Evolutionary conservation across 2,113 vertebrate genomes (phyloP), one percentile per base, ranked within the genome.

Genomic region (Syngnathus scovelli): DNA sequence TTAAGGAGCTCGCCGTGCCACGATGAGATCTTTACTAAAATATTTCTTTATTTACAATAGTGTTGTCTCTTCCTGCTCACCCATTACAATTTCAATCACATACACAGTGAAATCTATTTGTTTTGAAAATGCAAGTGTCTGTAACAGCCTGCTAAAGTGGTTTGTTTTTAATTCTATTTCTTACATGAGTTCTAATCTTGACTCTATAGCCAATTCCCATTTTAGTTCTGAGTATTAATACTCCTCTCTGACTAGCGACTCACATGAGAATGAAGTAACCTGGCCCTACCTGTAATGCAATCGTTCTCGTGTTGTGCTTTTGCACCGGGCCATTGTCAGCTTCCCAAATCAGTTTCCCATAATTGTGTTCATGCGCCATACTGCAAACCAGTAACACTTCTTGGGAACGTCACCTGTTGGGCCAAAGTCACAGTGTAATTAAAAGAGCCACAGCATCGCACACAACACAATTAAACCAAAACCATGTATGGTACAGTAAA

Each of bases 351-450:
- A 19, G 16, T 63, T 39, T 15, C 33, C 23, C 33, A 11, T 62
- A 19, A 54, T 61, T 11, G 64, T 67, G 52, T 74, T 21, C 61
- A 61, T 65, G 43, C 46, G 39, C 51, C 67, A 54, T 23, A 49
- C 0, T 41, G 3, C 4, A 46, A 46, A 41, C 36, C 44, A 59
- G 15, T 33, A 41, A 12, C 41, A 39, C 75, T 67, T 61, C 38
- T 27, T 37, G 37, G 71, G 80, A 37, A 63, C 62, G 66, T 83
- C 79, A 86, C 82, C 87, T 86, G 84, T 82, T 69, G 66, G 81
- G 72, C 76, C 78, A 79, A 8, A 78, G 80, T 83, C 74, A 80
- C 48, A n/a, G 69, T 27, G 74, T 83, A 54, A 86, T 86, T 87
- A 73, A 70, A 67, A 75, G 67, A 79, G 60, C 79, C 82, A 64